Evolutionary conservation across 2,888 invertebrate species (phyloP), one percentile per base, ranked within the genome.

Genomic region (Apotomis turbidana): DNA sequence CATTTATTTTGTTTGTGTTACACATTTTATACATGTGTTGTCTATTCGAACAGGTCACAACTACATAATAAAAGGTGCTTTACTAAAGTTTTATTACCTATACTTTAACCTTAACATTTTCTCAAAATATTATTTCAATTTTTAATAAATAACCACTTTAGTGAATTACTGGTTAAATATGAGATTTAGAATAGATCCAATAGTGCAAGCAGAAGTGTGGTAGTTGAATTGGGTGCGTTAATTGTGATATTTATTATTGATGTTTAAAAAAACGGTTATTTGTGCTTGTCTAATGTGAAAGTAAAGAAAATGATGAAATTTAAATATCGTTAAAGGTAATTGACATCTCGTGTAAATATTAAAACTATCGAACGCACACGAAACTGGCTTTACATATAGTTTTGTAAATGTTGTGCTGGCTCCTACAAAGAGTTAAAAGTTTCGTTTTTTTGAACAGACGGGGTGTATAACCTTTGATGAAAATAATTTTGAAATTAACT

Each of bases 221-320:
- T 68, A 52, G 51, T 46, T 63, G 58, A 58, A 59, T 68, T 15
- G 54, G 58, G 62, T 72, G 62, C 68, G 58, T 58, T 46, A 46
- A 41, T 55, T 71, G 71, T 71, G 71, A 71, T 71, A 67, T 71
- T 46, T 60, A 27, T 27, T 59, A 72, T 63, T 72, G 72, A 46
- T 72, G 54, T 68, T 68, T 12, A 67, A 51, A 15, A 46, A 46
- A 41, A 41, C 15, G 8, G 44, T 60, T 58, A 49, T 58, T 63
- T 62, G 58, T 72, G 57, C 15, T 68, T 46, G 41, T 54, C 58
- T 36, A 55, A 57, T 55, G 12, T 66, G 27, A 10, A 66, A 46
- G 27, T 6, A 44, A 41, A 41, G 27, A 5, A 44, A n/a, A 61
- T 36, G 8, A 36, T 61, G 3, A 27, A 60, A 46, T 46, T 13